These are phyloP conservation scores for Anseranas semipalmata DNA, from an alignment of 2,113 vertebrate species.

Conservation along the genomic window DNA sequence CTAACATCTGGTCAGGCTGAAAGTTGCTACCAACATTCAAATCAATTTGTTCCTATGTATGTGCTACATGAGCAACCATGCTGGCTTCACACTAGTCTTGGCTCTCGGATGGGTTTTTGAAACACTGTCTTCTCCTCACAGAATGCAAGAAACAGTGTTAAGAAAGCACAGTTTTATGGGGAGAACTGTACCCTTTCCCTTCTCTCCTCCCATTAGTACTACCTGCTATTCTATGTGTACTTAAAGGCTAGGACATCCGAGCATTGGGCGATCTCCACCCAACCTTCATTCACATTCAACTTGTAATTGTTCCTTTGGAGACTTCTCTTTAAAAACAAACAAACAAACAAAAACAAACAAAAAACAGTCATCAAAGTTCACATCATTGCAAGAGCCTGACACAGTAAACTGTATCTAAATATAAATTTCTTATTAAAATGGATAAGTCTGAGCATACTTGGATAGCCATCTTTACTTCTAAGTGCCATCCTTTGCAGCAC, in stretches of 20 bases:
- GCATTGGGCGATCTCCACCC: neutral
- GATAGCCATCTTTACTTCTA: neutral
- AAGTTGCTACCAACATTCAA: neutral
- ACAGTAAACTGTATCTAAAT: neutral
- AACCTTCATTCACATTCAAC: neutral
- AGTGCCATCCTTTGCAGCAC: neutral
- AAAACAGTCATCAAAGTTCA: neutral
- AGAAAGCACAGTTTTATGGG: neutral
- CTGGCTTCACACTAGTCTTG: neutral
- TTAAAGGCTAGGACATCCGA: neutral
- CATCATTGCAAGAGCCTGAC: neutral
- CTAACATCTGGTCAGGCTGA: neutral
- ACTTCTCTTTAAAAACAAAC: neutral
- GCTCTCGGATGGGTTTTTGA: neutral
- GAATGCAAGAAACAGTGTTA: neutral
- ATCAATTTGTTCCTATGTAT: neutral
- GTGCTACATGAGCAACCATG: neutral
- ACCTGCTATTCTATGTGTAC: neutral
- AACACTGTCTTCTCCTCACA: neutral
- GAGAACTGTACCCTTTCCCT: neutral
- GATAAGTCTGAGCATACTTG: neutral
- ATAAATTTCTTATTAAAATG: neutral
- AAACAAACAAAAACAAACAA: neutral
- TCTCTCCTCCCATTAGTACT: neutral
- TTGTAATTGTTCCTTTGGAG: neutral